A percentile compares a stretch with the other conserved stretches of the same genome.
Evolutionary conservation across 2,888 invertebrate genomes (phyloP).

Genomic region (Drosophila phalerata): DNA sequence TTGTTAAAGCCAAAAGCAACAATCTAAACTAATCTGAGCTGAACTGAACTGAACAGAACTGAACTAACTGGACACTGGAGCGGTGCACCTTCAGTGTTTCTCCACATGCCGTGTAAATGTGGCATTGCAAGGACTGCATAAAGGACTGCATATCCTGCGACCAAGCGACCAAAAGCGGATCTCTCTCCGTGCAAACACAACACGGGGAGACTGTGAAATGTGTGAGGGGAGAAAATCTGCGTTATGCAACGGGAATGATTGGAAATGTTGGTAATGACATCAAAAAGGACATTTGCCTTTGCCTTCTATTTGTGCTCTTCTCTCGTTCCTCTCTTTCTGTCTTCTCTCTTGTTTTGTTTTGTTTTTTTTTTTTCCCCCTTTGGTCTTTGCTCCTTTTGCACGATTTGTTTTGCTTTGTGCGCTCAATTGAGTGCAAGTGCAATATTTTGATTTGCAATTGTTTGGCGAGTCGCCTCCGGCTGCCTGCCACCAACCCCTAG

Average conservation of each 20-base stretch:
- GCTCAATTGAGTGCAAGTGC: constrained; percentile 74
- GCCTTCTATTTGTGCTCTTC: background rate
- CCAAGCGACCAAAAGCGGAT: constrained; percentile 4
- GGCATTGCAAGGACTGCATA: constrained; percentile 17
- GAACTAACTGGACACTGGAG: constrained; percentile 16
- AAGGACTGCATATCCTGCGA: constrained; percentile 8
- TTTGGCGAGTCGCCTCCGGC: constrained; percentile 52
- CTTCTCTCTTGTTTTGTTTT: background rate
- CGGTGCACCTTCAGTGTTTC: constrained; percentile 15
- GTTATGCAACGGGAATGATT: constrained; percentile 38
- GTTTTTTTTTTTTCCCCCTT: constrained; percentile 18
- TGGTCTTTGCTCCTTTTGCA: constrained; percentile 51
- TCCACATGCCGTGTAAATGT: constrained; percentile 35
- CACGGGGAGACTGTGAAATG: background rate
- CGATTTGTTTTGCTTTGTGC: constrained; percentile 67
- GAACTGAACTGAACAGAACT: constrained; percentile 1
- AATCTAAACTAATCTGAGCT: constrained; percentile 6
- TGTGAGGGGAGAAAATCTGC: background rate
- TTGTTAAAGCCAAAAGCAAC: constrained; percentile 49
- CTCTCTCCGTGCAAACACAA: constrained; percentile 21
- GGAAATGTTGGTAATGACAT: constrained; percentile 49
- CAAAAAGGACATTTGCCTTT: constrained; percentile 49
- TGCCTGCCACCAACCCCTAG: constrained; percentile 11
- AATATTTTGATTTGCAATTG: constrained; percentile 77
- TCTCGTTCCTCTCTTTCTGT: background rate